A percentile compares a stretch with the other conserved stretches of the same genome.
Evolutionary conservation across 2,113 vertebrate genomes (phyloP).

Genomic region (Pampusana beccarii): DNA sequence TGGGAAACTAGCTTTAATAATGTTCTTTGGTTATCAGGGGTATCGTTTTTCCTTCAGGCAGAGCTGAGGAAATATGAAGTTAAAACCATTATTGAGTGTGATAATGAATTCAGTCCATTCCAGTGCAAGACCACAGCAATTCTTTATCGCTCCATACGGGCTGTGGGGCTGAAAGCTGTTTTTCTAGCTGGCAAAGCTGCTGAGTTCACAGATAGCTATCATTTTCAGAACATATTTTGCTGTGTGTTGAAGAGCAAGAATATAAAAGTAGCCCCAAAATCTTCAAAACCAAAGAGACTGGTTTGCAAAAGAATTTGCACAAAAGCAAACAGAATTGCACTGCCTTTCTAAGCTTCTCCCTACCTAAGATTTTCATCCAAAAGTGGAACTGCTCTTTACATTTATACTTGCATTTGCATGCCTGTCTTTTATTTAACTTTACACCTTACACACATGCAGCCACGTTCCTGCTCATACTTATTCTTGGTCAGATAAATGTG

Average conservation of each 20-base stretch:
- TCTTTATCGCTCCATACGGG: slow-evolving; percentile 55
- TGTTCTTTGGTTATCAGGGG: slow-evolving; percentile 67
- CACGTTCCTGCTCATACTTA: not conserved
- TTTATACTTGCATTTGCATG: not conserved
- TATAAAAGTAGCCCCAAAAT: not conserved
- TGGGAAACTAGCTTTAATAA: slow-evolving; percentile 68
- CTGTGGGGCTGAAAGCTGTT: slow-evolving; percentile 46
- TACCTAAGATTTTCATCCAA: not conserved
- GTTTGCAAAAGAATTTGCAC: not conserved
- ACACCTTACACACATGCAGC: not conserved
- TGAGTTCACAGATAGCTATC: slow-evolving; percentile 66
- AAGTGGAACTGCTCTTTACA: not conserved
- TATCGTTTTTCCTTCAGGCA: slow-evolving; percentile 71
- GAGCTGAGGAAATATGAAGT: slow-evolving; percentile 59
- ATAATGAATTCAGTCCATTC: slow-evolving; percentile 74
- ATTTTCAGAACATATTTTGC: not conserved
- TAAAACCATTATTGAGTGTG: slow-evolving; percentile 55
- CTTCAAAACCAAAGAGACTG: not conserved
- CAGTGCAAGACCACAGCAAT: slow-evolving; percentile 48
- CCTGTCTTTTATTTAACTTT: not conserved
- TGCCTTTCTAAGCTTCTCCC: slow-evolving; percentile 6
- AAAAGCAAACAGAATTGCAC: not conserved
- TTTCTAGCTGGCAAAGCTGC: slow-evolving; percentile 56
- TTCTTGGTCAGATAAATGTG: not conserved
- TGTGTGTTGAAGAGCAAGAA: slow-evolving; percentile 6